phyloP scores from a whole-genome alignment of 2,797 vertebrate species.

The Tarsius wallacei region DNA sequence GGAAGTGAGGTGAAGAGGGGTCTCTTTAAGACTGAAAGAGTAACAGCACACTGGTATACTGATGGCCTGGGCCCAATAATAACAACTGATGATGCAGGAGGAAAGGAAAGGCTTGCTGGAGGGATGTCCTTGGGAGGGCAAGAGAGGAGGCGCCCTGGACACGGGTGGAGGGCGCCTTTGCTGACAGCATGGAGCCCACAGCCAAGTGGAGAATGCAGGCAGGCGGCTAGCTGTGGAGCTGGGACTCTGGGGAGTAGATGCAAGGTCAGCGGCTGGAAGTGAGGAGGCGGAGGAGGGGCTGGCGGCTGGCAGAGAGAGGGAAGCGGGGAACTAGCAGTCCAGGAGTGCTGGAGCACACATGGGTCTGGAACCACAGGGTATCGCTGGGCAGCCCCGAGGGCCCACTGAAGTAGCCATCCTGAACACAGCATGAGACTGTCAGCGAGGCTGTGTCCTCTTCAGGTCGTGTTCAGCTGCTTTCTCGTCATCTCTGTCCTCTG shows the following conservation, averaged over 20 bases:
- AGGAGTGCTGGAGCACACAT: not conserved
- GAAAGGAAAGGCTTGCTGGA: not conserved
- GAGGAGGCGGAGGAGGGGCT: not conserved
- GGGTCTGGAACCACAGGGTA: not conserved
- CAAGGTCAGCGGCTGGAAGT: not conserved
- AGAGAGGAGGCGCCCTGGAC: not conserved
- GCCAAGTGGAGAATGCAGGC: not conserved
- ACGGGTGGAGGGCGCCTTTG: not conserved
- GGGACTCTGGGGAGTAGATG: not conserved
- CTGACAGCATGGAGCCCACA: fast-evolving
- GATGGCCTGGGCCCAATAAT: not conserved
- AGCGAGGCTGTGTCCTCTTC: not conserved
- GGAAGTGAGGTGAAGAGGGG: not conserved
- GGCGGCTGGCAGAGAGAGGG: constrained; percentile 11
- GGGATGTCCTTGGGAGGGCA: not conserved
- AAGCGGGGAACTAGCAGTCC: constrained; percentile 3
- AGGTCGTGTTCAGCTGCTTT: not conserved
- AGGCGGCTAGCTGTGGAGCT: not conserved
- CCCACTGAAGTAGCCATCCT: not conserved
- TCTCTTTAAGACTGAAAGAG: not conserved
- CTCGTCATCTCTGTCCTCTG: not conserved
- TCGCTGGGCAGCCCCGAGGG: not conserved
- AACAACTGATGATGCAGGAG: not conserved
- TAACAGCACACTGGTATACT: not conserved
- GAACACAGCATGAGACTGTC: fast-evolving